Base-by-base conservation (phyloP, 2,888 invertebrate genomes). In the Drosophila austrosaltans region DNA sequence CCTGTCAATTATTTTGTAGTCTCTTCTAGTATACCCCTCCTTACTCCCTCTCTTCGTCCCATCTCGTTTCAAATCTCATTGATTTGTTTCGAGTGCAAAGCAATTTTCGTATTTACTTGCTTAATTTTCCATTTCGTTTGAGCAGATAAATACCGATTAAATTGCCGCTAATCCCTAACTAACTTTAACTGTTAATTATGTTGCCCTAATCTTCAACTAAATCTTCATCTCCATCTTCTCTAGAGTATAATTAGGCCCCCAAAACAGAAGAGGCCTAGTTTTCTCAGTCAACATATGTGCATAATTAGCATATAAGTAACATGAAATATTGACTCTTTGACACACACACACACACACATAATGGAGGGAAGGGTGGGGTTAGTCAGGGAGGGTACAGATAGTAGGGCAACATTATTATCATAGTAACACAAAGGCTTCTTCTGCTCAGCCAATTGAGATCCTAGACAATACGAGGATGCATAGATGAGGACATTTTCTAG, bases 231-330 rank as follows among this genome's bases (percentile, higher is more conserved):
- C 1, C 10, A 36, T 36, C 10, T 36, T 77, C 87, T 64, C 82
- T 72, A 57, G 80, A 75, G 83, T 71, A 70, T 84, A 84, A 84
- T 84, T 84, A 87, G 83, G 81, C 69, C 61, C 69, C 22, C 10
- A 39, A 70, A 68, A 30, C 30, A 30, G 72, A 73, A 64, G 64
- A 78, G 82, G 74, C 83, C 79, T 71, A 80, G 81, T 86, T 81
- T 81, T 73, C 69, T 78, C 75, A 72, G 86, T 82, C 86, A 82
- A 83, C 86, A 86, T 76, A 81, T 40, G 22, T 66, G 60, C 83
- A 87, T 84, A 84, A 84, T 87, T 84, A 84, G 87, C 80, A 87
- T 82, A 82, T 82, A 84, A 74, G 82, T 84, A 74, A 75, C 80
- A 72, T 76, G 74, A 83, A 87, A 84, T 87, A 87, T 84, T 82